phyloP scores from a whole-genome alignment of 64 coral and sea anemone species.

The Actinia equina region DNA sequence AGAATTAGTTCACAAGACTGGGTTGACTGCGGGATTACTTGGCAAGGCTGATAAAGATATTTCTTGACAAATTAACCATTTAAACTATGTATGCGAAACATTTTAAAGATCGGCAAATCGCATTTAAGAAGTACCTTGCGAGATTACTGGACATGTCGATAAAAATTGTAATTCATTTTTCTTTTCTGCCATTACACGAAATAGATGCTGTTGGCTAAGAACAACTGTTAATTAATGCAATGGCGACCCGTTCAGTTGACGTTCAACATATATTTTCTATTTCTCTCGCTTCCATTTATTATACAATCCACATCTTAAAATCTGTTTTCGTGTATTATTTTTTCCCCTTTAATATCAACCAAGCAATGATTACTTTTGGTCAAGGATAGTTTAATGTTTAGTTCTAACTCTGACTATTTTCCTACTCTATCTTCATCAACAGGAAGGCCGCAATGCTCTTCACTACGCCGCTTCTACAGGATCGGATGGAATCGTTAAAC shows the following conservation, averaged over 20 bases:
- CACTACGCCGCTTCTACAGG: conserved; percentile 79
- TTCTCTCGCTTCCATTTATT: background rate
- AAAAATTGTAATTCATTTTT: background rate
- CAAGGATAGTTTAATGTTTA: background rate
- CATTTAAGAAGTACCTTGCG: background rate
- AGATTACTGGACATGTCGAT: background rate
- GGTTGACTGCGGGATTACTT: background rate
- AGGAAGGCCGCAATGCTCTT: conserved; percentile 71
- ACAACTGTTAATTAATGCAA: background rate
- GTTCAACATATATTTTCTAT: background rate
- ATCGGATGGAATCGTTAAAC: conserved; percentile 93
- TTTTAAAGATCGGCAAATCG: background rate
- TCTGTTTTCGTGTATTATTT: background rate
- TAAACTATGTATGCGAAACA: background rate
- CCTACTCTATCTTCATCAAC: background rate
- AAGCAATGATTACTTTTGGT: no score
- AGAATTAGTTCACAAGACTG: background rate
- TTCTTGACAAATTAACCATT: no score
- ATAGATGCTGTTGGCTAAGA: background rate
- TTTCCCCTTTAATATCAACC: no score
- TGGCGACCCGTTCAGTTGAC: background rate
- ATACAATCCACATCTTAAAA: background rate
- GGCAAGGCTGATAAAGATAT: background rate
- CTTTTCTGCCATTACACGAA: background rate
- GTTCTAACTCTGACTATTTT: background rate